Conservation (phyloP, 2,797 vertebrate genomes). For the Champsocephalus gunnari region DNA sequence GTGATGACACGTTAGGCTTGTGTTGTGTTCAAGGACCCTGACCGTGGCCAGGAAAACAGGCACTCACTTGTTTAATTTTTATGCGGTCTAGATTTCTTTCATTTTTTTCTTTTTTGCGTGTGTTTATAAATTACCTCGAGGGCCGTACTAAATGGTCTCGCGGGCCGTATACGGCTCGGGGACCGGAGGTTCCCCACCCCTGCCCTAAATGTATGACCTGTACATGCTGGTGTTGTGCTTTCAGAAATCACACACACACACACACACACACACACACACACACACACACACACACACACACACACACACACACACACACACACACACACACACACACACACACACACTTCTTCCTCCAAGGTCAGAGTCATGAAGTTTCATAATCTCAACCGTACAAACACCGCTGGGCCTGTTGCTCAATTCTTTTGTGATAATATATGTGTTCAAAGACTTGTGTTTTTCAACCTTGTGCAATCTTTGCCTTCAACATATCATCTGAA, state of each 20-base stretch:
- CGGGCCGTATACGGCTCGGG: no score
- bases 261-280: slow-evolving; percentile 33
- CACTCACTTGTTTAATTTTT: no score
- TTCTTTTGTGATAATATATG: slow-evolving; percentile 18
- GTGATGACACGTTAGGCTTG: no score
- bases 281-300: slow-evolving; percentile 13
- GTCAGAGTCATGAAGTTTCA: slow-evolving; percentile 56
- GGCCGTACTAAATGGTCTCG: no score
- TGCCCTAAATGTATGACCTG: not conserved
- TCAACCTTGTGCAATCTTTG: not conserved
- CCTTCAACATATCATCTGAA: not conserved
- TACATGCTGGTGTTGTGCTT: not conserved
- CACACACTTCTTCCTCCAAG: slow-evolving; percentile 21
- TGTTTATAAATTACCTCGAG: no score
- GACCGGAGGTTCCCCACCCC: no score
- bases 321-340: slow-evolving; percentile 29
- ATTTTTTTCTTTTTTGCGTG: no score
- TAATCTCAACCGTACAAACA: slow-evolving; percentile 46
- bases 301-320: slow-evolving; percentile 28
- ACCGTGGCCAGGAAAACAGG: no score
- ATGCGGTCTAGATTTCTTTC: no score
- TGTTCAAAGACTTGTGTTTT: not conserved
- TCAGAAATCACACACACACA: slow-evolving; percentile 14
- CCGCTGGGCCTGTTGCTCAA: slow-evolving; percentile 41
- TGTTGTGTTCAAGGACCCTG: no score